Base-by-base conservation (phyloP, 2,888 invertebrate genomes). In the Ariolimax columbianus region DNA sequence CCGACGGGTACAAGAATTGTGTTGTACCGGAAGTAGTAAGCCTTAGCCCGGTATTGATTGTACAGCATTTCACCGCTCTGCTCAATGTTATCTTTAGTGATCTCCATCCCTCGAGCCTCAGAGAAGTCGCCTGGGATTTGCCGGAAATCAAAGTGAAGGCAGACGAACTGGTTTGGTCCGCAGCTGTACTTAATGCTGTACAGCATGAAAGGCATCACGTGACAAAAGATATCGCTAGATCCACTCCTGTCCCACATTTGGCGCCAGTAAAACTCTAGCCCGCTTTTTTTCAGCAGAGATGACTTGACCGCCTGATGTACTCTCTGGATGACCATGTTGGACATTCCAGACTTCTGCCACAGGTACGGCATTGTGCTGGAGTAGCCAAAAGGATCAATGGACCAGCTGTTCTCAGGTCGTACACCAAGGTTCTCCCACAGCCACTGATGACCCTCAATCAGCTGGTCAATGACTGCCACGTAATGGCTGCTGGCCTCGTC, bases 111-210 rank as follows among this genome's bases (percentile, higher is more conserved):
- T 87, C 96, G 96, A 91, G 97, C 97, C 40, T 89, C 98, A 0
- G 97, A 97, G 92, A 97, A 97, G 93, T 98, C 98, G 0, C 97
- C 97, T 0, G 96, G 96, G 23, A 98, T 97, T 94, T 97, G 97
- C 11, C 98, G 96, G 92, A 95, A 95, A 88, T 95, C 95, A 90
- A 94, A 95, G 89, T 93, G 90, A 23, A 94, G 91, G 89, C 95
- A 95, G 70, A 94, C 93, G 80, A 97, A 97, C 0, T 97, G 97
- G 95, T 98, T 97, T 0, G 99, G 99, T 0, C 99, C 99, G 93
- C 99, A 99, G 0, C 98, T 97, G 92, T 98, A 97, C 91, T 98
- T 98, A 88, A 98, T 98, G 36, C 97, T 98, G 95, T 99, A 99
- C 84, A 98, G 97, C 92, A 98, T 98, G 93, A 98, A 98, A 0